Base-by-base conservation (phyloP, 2,113 vertebrate genomes). In the Eolophus roseicapilla region DNA sequence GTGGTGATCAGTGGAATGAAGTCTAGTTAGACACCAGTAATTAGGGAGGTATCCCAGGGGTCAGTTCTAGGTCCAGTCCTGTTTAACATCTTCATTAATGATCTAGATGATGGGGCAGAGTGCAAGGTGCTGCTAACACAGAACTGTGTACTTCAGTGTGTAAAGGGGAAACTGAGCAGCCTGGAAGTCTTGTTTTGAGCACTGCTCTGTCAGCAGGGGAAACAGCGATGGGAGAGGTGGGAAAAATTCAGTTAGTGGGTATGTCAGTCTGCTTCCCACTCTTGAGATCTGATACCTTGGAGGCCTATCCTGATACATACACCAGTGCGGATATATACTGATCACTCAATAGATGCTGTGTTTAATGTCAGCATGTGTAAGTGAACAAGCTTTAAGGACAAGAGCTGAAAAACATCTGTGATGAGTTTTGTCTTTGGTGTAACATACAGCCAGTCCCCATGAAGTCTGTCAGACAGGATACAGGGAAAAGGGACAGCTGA, bases 241-340 rank as follows among this genome's bases (percentile, higher is more conserved):
- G 43, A 74, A 39, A 2, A 29, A 33, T 49, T 57, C 69, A 3
- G 3, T 90, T 46, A 57, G 55, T 3, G 3, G 46, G 31, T 10
- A 20, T 67, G 62, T 79, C 25, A 4, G 1, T 55, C 31, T 35
- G 47, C 75, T 93, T 88, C 57, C 77, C 18, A 2, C n/a, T 77
- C 31, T 16, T 14, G 29, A 62, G 79, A 44, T 75, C 46, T 50
- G 50, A 1, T 20, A 14, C 39, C n/a, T n/a, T 20, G 27, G 11
- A 79, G 18, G 29, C 25, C 4, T 28, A 76, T 76, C 85, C 75
- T 82, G 74, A 52, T 3, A 3, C 46, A 43, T 2, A 0, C 53
- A 19, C 12, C 55, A 17, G 2, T 11, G 63, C 1, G 2, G 76
- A 43, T 64, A 17, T 7, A 2, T 1, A 3, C 33, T 23, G 47